Evolutionary conservation across 2,888 invertebrate genomes (phyloP).

Genomic region (Halictus ligatus): DNA sequence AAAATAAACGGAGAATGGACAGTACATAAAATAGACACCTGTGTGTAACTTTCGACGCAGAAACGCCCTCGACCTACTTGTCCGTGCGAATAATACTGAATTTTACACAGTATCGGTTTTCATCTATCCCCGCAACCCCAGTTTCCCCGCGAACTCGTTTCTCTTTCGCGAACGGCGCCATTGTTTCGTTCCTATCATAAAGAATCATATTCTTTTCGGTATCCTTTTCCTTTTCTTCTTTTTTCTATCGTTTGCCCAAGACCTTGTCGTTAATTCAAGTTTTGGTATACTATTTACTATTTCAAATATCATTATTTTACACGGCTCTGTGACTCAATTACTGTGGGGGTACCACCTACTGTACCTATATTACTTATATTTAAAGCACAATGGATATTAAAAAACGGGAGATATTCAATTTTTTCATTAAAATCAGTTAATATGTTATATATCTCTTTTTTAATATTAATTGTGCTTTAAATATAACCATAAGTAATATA

Average conservation of each 20-base stretch:
- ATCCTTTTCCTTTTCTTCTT: too few species aligned
- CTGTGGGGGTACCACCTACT: too few species aligned
- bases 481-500: too few species aligned
- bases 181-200: not conserved
- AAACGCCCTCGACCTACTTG: slow-evolving; percentile 54
- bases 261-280: not conserved
- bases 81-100: slow-evolving; percentile 42
- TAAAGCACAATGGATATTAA: too few species aligned
- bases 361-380: too few species aligned
- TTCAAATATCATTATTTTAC: too few species aligned
- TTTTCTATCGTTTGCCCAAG: not conserved
- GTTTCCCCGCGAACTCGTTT: slow-evolving; percentile 28
- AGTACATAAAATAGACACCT: slow-evolving; percentile 42
- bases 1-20: slow-evolving; percentile 35
- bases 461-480: too few species aligned
- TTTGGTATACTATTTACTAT: not conserved
- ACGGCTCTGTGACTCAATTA: too few species aligned
- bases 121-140: slow-evolving; percentile 19
- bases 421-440: too few species aligned
- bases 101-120: slow-evolving; percentile 48
- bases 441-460: too few species aligned
- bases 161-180: slow-evolving; percentile 15
- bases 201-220: not conserved
- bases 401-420: too few species aligned
- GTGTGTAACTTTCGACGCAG: slow-evolving; percentile 45